Evolutionary conservation across 2,797 vertebrate species (phyloP), one percentile per base, ranked within the genome.

Genomic region (Poeciliopsis gracilis): DNA sequence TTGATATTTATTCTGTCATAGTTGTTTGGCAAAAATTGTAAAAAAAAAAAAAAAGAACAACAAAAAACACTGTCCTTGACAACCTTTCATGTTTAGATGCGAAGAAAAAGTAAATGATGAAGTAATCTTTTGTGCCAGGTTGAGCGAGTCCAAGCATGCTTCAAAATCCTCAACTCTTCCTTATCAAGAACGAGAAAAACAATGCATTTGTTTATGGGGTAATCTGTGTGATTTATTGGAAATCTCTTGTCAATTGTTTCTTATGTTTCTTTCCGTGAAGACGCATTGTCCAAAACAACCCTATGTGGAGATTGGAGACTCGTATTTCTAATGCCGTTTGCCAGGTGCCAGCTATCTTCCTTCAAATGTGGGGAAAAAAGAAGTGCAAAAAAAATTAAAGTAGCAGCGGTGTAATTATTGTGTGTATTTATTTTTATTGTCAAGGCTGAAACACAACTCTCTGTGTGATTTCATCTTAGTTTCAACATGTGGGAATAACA

Each of bases 161-260:
- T 81, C n/a, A 23, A 36, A 80, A 83, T 66, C 77, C 75, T 72
- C 30, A 66, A 77, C 69, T 67, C 72, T 83, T 67, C 73, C 80
- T 47, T 59, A 72, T 81, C n/a, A 86, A 86, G 87, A 90, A 91
- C 85, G 83, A 89, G 79, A 85, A 84, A 89, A 79, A 74, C 70
- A n/a, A n/a, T 82, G 78, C 2, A 51, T 82, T 77, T 53, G 59
- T 75, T 86, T 87, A 57, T 57, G 81, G 46, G 80, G 82, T 80
- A 70, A 20, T 74, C 46, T 4, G 12, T 77, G 28, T 74, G 12
- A 57, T 84, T 81, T 80, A 84, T 76, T 20, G 67, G 73, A 63
- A 59, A 36, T 84, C 45, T 77, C 53, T 78, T 83, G 77, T 86
- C 87, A 80, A 72, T 87, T 89, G 81, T 85, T 77, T 7, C 53